A percentile compares a stretch with the other conserved stretches of the same genome.
Conservation (phyloP, 1,140 invertebrate genomes). For the Heliothis virescens region DNA sequence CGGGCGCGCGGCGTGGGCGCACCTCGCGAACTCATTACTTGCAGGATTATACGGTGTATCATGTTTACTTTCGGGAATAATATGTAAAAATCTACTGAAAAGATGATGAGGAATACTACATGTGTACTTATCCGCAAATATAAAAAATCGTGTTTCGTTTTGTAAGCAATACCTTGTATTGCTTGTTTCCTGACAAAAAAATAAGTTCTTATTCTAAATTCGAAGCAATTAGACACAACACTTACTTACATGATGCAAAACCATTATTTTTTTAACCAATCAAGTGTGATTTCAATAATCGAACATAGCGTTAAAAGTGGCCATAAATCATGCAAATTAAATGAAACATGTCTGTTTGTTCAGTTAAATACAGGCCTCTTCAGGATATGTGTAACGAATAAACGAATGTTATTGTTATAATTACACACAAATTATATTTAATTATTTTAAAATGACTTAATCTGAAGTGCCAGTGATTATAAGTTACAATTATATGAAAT, state of each 20-base stretch:
- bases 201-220: too few species aligned
- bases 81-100: too few species aligned
- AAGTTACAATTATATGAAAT: constrained; percentile 31
- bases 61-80: neutral
- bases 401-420: constrained; percentile 14
- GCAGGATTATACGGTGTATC: neutral
- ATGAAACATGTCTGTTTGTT: constrained; percentile 11
- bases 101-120: too few species aligned
- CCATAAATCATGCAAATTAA: constrained; percentile 3
- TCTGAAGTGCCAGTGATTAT: neutral
- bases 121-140: too few species aligned
- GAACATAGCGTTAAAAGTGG: neutral
- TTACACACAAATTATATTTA: neutral
- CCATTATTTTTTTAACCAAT: neutral
- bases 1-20: constrained; percentile 14
- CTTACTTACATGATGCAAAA: too few species aligned
- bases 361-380: neutral
- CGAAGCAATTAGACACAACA: too few species aligned
- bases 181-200: too few species aligned
- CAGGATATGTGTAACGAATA: constrained; percentile 29
- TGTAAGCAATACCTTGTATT: too few species aligned
- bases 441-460: neutral
- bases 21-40: neutral
- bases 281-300: constrained; percentile 12
- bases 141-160: too few species aligned